These are phyloP conservation scores for Marisa cornuarietis DNA, from an alignment of 1,140 invertebrate genomes.

Conservation along the genomic window DNA sequence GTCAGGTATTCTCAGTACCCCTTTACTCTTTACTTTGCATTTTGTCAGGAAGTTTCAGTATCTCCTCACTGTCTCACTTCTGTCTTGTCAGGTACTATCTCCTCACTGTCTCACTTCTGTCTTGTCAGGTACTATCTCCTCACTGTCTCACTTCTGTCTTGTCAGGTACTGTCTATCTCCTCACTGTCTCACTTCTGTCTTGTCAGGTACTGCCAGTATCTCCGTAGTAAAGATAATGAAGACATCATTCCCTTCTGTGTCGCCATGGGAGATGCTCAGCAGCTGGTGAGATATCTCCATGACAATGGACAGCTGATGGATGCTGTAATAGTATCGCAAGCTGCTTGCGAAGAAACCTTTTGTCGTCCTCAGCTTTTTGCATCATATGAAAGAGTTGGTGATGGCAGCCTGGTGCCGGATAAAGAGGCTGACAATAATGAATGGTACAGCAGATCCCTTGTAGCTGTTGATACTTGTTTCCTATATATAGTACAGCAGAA, in stretches of 20 bases:
- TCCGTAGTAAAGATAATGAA: slow-evolving; percentile 60
- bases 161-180: background rate
- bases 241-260: slow-evolving; percentile 56
- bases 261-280: slow-evolving; percentile 55
- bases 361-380: background rate
- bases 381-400: no score
- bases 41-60: slow-evolving; percentile 54
- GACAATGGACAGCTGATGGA: slow-evolving; percentile 54
- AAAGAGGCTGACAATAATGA: no score
- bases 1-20: background rate
- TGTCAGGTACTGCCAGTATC: slow-evolving; percentile 56
- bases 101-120: no score
- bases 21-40: background rate
- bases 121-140: background rate
- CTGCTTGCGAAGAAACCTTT: slow-evolving; percentile 50
- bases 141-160: background rate
- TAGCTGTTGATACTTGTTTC: no score
- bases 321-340: slow-evolving; percentile 56
- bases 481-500: no score
- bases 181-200: background rate
- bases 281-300: slow-evolving; percentile 59
- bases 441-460: no score
- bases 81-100: no score
- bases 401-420: no score
- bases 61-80: slow-evolving; percentile 38